phyloP scores from a whole-genome alignment of 2,797 vertebrate genomes.

The Pachyuromys duprasi region DNA sequence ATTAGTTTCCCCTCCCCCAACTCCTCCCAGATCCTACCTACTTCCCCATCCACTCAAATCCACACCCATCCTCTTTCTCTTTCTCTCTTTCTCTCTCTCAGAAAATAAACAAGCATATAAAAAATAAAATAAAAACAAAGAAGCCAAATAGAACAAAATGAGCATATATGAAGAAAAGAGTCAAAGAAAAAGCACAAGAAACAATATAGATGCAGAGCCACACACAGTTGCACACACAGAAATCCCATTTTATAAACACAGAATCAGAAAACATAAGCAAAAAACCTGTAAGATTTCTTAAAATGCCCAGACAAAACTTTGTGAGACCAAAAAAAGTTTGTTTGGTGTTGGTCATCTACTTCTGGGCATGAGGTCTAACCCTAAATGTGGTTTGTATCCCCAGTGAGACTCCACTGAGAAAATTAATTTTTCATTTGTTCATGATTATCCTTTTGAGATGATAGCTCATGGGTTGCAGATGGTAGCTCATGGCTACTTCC shows the following conservation, averaged over 20 bases:
- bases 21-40: not conserved
- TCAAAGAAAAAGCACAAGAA: not conserved
- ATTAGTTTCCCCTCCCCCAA: too few species aligned
- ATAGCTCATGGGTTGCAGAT: not conserved
- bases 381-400: not conserved
- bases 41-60: not conserved
- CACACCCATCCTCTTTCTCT: too few species aligned
- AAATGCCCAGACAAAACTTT: too few species aligned
- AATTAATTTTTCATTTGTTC: not conserved
- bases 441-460: not conserved
- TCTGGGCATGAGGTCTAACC: not conserved
- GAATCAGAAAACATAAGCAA: too few species aligned
- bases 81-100: too few species aligned
- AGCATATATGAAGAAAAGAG: not conserved
- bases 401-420: not conserved
- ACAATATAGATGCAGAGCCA: not conserved
- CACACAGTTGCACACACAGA: too few species aligned
- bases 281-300: too few species aligned
- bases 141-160: not conserved
- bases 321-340: too few species aligned
- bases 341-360: too few species aligned
- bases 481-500: too few species aligned
- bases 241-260: too few species aligned
- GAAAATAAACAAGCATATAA: not conserved
- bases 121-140: not conserved